phyloP scores from a whole-genome alignment of 2,888 invertebrate genomes.

The Saturnia japonica region DNA sequence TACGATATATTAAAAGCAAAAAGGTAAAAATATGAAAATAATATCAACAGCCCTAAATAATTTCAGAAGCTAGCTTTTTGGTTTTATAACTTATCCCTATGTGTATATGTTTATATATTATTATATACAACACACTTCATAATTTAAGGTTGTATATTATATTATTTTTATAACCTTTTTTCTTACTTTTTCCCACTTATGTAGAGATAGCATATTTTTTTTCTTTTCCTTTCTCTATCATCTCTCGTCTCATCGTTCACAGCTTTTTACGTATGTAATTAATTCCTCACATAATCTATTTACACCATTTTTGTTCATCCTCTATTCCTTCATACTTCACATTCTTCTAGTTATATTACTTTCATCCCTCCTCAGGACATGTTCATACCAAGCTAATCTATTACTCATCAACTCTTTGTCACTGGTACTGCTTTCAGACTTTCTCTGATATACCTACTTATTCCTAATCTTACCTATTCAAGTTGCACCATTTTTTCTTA shows the following conservation, averaged over 20 bases:
- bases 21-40: neutral
- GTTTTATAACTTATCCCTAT: neutral
- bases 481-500: neutral
- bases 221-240: neutral
- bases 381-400: neutral
- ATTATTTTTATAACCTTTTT: neutral
- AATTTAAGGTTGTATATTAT: neutral
- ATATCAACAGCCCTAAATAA: neutral
- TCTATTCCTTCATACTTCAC: neutral
- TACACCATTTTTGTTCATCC: neutral
- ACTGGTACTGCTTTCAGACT: neutral
- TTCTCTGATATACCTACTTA: no score
- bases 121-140: no score
- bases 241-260: neutral
- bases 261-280: neutral
- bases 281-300: neutral
- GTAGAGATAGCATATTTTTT: neutral
- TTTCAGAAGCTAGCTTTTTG: neutral
- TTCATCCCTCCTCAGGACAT: neutral
- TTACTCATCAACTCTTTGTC: neutral
- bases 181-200: neutral
- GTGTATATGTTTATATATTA: no score
- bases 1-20: neutral
- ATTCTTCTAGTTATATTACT: neutral
- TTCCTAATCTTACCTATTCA: neutral